Conservation (phyloP, 2,113 vertebrate species). For the Propithecus coquereli region DNA sequence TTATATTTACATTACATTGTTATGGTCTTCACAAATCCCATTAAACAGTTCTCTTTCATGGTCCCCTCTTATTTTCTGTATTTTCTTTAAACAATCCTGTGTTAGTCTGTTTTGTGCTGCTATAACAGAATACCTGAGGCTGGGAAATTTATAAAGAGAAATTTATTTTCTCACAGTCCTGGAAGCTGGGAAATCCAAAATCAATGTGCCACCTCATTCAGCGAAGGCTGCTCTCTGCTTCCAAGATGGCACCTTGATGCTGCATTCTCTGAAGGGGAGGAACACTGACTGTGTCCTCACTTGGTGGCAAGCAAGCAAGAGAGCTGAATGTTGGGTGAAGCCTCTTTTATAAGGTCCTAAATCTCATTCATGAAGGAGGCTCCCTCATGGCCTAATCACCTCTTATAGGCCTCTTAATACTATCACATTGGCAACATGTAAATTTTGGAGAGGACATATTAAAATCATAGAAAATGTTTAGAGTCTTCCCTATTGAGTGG, state of each 20-base stretch:
- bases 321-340: neutral
- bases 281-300: neutral
- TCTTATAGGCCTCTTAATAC: neutral
- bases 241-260: neutral
- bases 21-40: neutral
- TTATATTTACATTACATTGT: neutral
- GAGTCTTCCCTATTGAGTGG: neutral
- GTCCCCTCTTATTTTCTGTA: neutral
- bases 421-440: neutral
- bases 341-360: neutral
- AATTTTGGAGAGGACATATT: neutral
- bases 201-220: neutral
- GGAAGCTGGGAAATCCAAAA: neutral
- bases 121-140: neutral
- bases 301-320: neutral
- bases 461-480: neutral
- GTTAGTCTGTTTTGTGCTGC: neutral
- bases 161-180: neutral
- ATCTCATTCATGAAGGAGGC: neutral
- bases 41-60: neutral
- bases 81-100: neutral
- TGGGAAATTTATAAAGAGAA: neutral
- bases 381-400: neutral
- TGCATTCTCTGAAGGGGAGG: neutral
- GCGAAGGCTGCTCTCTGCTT: neutral